phyloP scores from a whole-genome alignment of 2,113 vertebrate genomes.

The Anguilla rostrata region DNA sequence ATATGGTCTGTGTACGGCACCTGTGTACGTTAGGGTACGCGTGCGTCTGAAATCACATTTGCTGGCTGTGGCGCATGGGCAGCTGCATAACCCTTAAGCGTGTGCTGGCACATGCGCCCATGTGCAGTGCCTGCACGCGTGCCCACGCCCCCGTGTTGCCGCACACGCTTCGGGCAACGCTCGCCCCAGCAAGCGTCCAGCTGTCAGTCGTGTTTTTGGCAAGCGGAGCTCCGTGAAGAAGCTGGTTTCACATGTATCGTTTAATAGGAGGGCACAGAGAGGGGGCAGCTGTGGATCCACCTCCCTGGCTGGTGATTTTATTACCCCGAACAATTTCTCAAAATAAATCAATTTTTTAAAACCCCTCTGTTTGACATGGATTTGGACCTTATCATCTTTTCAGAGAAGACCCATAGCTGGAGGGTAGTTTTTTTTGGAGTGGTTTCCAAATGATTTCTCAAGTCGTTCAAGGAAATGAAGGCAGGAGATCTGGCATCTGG shows the following conservation, averaged over 20 bases:
- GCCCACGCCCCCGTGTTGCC: neutral
- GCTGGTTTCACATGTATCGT: neutral
- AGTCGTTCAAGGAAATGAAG: neutral
- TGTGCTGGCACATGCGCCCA: neutral
- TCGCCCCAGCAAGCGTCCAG: too few relatives aligned
- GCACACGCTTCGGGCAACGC: neutral
- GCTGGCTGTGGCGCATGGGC: neutral
- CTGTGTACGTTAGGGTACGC: neutral
- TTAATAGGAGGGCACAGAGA: neutral
- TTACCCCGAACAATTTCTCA: too few relatives aligned
- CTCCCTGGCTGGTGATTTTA: neutral
- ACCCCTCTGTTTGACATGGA: neutral
- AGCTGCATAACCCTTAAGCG: too few relatives aligned
- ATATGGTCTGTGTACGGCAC: too few relatives aligned
- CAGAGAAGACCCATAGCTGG: too few relatives aligned
- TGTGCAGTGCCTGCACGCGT: too few relatives aligned
- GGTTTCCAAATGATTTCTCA: too few relatives aligned
- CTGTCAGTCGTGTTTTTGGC: neutral
- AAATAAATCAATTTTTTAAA: neutral
- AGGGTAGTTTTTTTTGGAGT: too few relatives aligned
- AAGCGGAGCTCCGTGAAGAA: neutral
- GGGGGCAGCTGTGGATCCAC: neutral
- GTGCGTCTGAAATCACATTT: neutral
- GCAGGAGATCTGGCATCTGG: neutral
- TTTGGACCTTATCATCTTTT: neutral